Evolutionary conservation across 2,797 vertebrate species (phyloP).

Genomic region (Hippopotamyrus pictus): DNA sequence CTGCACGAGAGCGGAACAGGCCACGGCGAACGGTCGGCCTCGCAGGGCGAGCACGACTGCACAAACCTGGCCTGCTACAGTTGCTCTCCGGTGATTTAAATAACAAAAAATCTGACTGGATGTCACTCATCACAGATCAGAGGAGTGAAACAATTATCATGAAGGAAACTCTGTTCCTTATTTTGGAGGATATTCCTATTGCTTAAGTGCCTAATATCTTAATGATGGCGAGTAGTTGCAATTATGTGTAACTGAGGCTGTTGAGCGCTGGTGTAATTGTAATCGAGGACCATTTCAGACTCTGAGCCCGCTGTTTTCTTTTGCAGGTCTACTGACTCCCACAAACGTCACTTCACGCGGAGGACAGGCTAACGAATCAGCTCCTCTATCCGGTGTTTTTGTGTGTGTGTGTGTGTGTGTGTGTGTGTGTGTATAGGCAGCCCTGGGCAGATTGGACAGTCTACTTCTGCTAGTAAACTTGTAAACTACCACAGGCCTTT

Average conservation of each 20-base stretch:
- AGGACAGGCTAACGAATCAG: not conserved
- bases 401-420: not conserved
- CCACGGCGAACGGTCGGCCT: not conserved
- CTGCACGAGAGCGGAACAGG: not conserved
- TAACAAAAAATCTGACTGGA: not conserved
- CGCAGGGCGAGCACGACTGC: not conserved
- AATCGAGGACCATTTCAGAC: constrained; percentile 19
- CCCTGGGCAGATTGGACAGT: not conserved
- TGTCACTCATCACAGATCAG: not conserved
- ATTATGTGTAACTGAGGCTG: constrained; percentile 17
- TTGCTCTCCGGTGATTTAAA: not conserved
- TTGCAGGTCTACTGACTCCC: not conserved
- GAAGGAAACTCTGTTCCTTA: not conserved
- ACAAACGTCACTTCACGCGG: not conserved
- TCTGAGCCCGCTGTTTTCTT: not conserved
- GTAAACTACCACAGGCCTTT: constrained; percentile 5
- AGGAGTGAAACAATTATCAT: not conserved
- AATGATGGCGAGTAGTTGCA: not conserved
- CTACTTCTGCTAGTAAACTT: not conserved
- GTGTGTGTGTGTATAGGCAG: not conserved
- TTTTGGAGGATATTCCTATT: not conserved
- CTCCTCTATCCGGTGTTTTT: not conserved
- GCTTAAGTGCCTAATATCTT: not conserved
- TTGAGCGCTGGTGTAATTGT: constrained; percentile 37
- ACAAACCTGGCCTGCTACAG: not conserved